These are phyloP conservation scores for Antennarius maculatus DNA, from an alignment of 2,797 vertebrate genomes.

Conservation along the genomic window DNA sequence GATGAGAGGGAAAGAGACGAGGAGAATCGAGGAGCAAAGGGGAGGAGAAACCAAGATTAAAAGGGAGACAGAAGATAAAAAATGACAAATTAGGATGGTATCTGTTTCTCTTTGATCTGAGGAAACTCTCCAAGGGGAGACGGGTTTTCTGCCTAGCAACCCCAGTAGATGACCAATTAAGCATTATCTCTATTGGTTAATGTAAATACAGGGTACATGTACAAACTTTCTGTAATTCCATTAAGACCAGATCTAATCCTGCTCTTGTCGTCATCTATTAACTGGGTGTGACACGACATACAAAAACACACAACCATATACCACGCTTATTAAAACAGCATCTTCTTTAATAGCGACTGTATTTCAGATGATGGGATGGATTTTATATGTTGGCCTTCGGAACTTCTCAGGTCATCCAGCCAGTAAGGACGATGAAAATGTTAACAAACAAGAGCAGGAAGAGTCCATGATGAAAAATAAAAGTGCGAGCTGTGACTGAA, in stretches of 20 bases:
- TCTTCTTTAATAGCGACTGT: constrained; percentile 25
- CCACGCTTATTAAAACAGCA: constrained; percentile 5
- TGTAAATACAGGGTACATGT: background rate
- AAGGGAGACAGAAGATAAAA: constrained; percentile 61
- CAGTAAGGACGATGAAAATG: constrained; percentile 16
- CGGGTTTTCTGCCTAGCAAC: constrained; percentile 62
- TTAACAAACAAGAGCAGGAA: constrained; percentile 48
- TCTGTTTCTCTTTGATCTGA: constrained; percentile 61
- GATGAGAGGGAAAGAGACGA: constrained; percentile 1
- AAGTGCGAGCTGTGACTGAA: constrained; percentile 18
- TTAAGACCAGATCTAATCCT: constrained; percentile 16
- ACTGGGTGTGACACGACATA: constrained; percentile 36
- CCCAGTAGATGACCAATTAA: constrained; percentile 44
- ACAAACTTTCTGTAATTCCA: constrained; percentile 1
- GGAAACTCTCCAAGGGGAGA: constrained; percentile 32
- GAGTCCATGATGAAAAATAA: constrained; percentile 26
- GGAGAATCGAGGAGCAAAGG: constrained; percentile 27
- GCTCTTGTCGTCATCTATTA: constrained; percentile 33
- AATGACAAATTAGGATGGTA: constrained; percentile 49
- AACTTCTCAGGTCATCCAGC: constrained; percentile 28
- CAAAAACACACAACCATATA: background rate
- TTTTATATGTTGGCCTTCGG: constrained; percentile 21
- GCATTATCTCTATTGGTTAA: constrained; percentile 51
- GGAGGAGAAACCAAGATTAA: constrained; percentile 55
- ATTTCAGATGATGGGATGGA: constrained; percentile 29